Evolutionary conservation across 92 coral and sea anemone genomes (phyloP).

Genomic region (Chrysogorgia sp.): DNA sequence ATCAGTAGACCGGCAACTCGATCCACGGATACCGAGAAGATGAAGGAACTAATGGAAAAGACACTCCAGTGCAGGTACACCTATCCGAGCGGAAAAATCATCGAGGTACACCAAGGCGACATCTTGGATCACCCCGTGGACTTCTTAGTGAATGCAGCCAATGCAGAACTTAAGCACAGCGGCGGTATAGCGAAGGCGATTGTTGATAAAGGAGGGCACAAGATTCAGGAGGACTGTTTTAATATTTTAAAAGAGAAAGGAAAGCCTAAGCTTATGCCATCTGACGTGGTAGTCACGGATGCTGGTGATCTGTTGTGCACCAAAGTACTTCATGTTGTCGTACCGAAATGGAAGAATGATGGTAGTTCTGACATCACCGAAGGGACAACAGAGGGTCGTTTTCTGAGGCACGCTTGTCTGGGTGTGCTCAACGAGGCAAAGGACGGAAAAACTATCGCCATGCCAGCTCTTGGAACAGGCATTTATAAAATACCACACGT

Average conservation of each 20-base stretch:
- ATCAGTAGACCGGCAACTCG: background rate
- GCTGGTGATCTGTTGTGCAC: slow-evolving; percentile 72
- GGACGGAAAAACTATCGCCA: slow-evolving; percentile 13
- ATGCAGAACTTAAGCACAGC: slow-evolving; percentile 52
- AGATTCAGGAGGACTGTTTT: slow-evolving; percentile 59
- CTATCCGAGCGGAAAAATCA: slow-evolving; percentile 27
- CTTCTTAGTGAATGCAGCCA: slow-evolving; percentile 80
- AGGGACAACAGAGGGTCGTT: slow-evolving; percentile 13
- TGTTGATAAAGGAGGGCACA: slow-evolving; percentile 70
- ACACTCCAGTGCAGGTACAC: slow-evolving; percentile 27
- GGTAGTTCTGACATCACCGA: background rate
- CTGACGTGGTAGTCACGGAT: slow-evolving; percentile 59
- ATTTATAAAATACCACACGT: slow-evolving; percentile 7
- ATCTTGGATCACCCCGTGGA: slow-evolving; percentile 69
- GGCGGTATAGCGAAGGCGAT: slow-evolving; percentile 89
- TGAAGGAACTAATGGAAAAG: background rate
- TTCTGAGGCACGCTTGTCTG: slow-evolving; percentile 18
- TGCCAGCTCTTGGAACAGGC: slow-evolving; percentile 43
- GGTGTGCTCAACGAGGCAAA: slow-evolving; percentile 9
- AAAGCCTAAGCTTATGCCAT: slow-evolving; percentile 38
- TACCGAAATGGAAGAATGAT: background rate
- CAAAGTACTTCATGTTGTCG: slow-evolving; percentile 35
- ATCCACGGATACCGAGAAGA: background rate
- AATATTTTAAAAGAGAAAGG: slow-evolving; percentile 12
- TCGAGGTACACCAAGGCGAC: slow-evolving; percentile 75